phyloP scores from a whole-genome alignment of 2,888 invertebrate species.

The Hetaerina titia region DNA sequence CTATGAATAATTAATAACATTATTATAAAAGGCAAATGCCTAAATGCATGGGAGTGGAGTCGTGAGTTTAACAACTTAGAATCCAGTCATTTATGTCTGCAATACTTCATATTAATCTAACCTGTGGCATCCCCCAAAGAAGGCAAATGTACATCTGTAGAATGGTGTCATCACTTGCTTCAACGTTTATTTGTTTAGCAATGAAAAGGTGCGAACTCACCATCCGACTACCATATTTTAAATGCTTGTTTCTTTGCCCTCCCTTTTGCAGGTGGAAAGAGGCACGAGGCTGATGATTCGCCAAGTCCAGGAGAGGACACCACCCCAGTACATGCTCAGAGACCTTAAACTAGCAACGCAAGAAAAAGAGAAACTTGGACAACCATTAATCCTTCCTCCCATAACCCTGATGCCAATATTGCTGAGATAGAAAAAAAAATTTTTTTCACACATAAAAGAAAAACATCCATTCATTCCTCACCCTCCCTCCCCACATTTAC shows the following conservation, averaged over 20 bases:
- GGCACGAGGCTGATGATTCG: slow-evolving; percentile 83
- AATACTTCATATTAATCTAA: too few species aligned
- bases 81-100: too few species aligned
- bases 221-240: too few species aligned
- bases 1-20: too few species aligned
- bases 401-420: neutral
- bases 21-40: too few species aligned
- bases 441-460: neutral
- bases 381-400: neutral
- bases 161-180: too few species aligned
- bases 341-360: slow-evolving; percentile 3
- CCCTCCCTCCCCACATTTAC: neutral
- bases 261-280: slow-evolving; percentile 51
- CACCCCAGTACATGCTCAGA: slow-evolving; percentile 81
- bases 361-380: slow-evolving; percentile 13
- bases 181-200: too few species aligned
- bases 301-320: slow-evolving; percentile 83
- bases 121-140: too few species aligned
- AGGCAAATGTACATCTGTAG: too few species aligned
- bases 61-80: too few species aligned
- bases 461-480: neutral
- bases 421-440: neutral
- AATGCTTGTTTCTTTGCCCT: neutral
- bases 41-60: too few species aligned
- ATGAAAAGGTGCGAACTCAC: too few species aligned